Conservation (phyloP, 2,888 invertebrate genomes). For the Brenthis daphne region DNA sequence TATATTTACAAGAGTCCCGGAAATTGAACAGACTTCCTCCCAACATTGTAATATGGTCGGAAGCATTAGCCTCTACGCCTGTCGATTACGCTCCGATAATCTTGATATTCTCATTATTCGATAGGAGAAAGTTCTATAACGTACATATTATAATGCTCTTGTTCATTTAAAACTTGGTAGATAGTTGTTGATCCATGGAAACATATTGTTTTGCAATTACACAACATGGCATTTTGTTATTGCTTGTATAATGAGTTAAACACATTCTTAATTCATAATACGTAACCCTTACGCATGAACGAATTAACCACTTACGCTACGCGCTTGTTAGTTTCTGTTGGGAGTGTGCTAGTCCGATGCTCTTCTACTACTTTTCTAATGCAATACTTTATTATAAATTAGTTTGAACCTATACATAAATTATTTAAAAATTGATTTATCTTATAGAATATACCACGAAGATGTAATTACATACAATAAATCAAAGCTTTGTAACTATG, state of each 20-base stretch:
- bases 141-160: slow-evolving; percentile 40
- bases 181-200: slow-evolving; percentile 37
- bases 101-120: slow-evolving; percentile 64
- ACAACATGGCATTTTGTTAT: slow-evolving; percentile 36
- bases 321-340: too few species aligned
- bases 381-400: too few species aligned
- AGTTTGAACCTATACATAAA: too few species aligned
- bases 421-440: too few species aligned
- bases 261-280: slow-evolving; percentile 14
- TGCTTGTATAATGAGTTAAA: slow-evolving; percentile 17
- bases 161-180: slow-evolving; percentile 36
- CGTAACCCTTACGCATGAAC: neutral
- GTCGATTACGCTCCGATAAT: slow-evolving; percentile 69
- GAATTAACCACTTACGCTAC: too few species aligned
- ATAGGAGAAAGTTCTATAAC: slow-evolving; percentile 64
- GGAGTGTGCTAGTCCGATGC: too few species aligned
- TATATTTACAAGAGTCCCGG: slow-evolving; percentile 46
- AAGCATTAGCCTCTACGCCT: slow-evolving; percentile 61
- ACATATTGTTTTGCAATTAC: slow-evolving; percentile 45
- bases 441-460: too few species aligned
- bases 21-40: slow-evolving; percentile 57
- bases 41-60: slow-evolving; percentile 52
- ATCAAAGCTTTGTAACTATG: slow-evolving; percentile 13
- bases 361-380: too few species aligned
- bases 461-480: neutral